Evolutionary conservation across 1,140 invertebrate species (phyloP).

Genomic region (Oreohelix idahoensis): DNA sequence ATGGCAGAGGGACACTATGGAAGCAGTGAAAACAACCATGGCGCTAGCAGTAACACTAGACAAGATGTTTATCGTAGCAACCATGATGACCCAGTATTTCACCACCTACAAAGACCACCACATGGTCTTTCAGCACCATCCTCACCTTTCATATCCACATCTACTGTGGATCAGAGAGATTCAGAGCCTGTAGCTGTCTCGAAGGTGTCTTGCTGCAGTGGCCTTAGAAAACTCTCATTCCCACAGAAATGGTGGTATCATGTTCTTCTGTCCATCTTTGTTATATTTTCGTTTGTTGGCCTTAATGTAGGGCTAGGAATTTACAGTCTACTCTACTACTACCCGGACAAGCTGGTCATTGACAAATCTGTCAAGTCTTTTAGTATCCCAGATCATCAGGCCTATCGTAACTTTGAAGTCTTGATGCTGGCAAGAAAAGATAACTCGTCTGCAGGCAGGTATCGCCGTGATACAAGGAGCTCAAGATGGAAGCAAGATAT

Average conservation of each 20-base stretch:
- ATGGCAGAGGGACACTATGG: conserved; percentile 38
- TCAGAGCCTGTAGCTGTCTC: neutral
- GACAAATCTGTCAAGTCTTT: conserved; percentile 67
- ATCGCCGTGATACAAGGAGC: neutral
- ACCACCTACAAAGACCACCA: neutral
- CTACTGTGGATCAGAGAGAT: neutral
- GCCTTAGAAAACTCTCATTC: neutral
- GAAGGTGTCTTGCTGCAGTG: neutral
- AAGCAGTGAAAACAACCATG: conserved; percentile 8
- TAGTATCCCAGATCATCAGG: conserved; percentile 65
- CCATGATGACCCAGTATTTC: conserved; percentile 10
- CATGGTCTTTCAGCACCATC: neutral
- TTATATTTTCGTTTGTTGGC: conserved; percentile 32
- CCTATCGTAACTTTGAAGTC: conserved; percentile 56
- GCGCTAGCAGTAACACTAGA: neutral
- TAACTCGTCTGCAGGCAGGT: conserved; percentile 26
- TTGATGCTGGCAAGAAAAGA: conserved; percentile 53
- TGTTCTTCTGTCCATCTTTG: conserved; percentile 46
- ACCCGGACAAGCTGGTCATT: conserved; percentile 54
- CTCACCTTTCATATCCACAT: neutral
- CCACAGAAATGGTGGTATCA: conserved; percentile 35
- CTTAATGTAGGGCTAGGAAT: conserved; percentile 52
- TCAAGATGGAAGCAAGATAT: neutral
- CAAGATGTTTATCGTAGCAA: neutral
- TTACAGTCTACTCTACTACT: conserved; percentile 51